These are phyloP conservation scores for Propithecus deckenii DNA, from an alignment of 2,797 vertebrate genomes.

Conservation along the genomic window DNA sequence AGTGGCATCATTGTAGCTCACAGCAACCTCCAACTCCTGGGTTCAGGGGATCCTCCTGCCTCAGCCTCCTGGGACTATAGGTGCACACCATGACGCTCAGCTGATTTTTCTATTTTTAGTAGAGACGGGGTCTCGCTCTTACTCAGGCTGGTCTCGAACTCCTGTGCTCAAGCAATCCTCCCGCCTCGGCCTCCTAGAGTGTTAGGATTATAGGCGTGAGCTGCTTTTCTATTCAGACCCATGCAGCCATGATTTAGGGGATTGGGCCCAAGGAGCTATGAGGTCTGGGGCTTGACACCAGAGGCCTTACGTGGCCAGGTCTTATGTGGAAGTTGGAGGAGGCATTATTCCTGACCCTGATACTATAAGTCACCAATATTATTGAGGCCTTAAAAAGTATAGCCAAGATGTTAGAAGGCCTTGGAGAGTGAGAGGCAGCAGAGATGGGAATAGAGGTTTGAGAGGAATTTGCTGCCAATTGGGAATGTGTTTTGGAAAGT, in stretches of 20 bases:
- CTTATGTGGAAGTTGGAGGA: neutral
- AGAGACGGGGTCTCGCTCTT: too few relatives aligned
- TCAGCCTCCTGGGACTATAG: too few relatives aligned
- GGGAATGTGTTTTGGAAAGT: neutral
- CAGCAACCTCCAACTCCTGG: too few relatives aligned
- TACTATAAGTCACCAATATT: neutral
- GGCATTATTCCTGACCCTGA: neutral
- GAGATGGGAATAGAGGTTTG: neutral
- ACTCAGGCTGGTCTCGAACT: too few relatives aligned
- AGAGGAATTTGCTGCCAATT: neutral
- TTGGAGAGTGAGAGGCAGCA: neutral
- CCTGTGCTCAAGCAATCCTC: too few relatives aligned
- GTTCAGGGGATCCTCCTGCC: too few relatives aligned
- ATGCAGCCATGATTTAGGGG: neutral
- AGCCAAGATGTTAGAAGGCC: neutral
- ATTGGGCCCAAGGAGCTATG: neutral
- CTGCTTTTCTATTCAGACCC: neutral
- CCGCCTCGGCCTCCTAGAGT: too few relatives aligned
- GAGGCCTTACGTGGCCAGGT: neutral
- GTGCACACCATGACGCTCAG: too few relatives aligned
- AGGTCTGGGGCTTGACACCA: neutral
- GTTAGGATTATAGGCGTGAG: too few relatives aligned
- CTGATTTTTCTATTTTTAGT: too few relatives aligned
- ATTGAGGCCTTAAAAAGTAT: neutral
- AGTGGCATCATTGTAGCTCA: too few relatives aligned